Conservation (phyloP, 2,797 vertebrate genomes). For the Tolypeutes matacus region DNA sequence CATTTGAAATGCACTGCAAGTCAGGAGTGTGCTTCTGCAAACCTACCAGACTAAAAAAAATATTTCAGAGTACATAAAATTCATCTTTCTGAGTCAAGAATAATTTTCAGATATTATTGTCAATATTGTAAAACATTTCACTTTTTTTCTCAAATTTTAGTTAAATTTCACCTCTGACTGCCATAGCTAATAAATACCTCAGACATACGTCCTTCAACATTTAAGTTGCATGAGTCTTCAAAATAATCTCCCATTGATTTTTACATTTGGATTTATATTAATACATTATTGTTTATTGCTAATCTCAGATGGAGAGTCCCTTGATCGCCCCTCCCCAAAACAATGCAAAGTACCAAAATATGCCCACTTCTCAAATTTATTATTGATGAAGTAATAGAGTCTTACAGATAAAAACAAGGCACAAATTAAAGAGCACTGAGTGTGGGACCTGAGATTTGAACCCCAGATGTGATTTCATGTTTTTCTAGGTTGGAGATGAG, state of each 20-base stretch:
- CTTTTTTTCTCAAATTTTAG: too few relatives aligned
- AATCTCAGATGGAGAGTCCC: too few relatives aligned
- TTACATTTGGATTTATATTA: too few relatives aligned
- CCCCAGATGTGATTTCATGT: background rate
- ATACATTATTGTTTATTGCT: too few relatives aligned
- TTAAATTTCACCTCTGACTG: background rate
- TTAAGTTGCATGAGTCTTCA: background rate
- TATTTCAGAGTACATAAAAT: background rate
- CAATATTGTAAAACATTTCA: background rate
- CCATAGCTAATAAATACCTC: background rate
- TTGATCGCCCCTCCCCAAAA: background rate
- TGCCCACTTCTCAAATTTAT: background rate
- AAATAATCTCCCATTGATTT: too few relatives aligned
- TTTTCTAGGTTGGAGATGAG: background rate
- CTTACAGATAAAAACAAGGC: background rate
- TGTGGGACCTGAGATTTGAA: background rate
- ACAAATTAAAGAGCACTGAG: background rate
- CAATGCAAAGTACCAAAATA: too few relatives aligned
- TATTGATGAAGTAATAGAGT: background rate
- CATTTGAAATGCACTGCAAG: too few relatives aligned
- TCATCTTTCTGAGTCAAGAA: background rate
- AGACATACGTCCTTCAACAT: background rate
- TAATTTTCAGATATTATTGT: background rate
- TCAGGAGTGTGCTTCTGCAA: background rate
- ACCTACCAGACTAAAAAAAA: too few relatives aligned